A percentile compares a stretch with the other conserved stretches of the same genome.
These are phyloP conservation scores for Jaculus jaculus DNA, from an alignment of 2,113 vertebrate genomes.

Conservation along the genomic window DNA sequence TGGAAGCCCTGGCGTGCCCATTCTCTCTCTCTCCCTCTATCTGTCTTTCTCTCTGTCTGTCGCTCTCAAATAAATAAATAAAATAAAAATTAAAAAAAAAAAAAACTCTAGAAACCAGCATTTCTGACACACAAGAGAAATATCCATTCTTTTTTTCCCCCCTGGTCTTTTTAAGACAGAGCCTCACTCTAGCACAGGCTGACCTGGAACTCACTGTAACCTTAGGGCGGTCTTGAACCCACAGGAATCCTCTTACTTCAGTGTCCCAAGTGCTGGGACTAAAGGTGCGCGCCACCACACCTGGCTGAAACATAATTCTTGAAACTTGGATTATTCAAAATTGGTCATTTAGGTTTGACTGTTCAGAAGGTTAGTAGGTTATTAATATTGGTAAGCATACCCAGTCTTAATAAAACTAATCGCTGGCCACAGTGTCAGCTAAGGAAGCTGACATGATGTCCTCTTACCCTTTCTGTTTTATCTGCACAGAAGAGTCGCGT, in stretches of 20 bases:
- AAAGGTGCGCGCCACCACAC: too few relatives aligned
- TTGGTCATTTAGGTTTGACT: not conserved
- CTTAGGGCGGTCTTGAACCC: too few relatives aligned
- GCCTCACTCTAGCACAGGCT: too few relatives aligned
- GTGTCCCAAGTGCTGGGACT: too few relatives aligned
- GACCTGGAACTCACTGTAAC: too few relatives aligned
- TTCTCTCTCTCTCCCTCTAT: too few relatives aligned
- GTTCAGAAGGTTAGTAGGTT: not conserved
- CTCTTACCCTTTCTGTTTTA: conserved; percentile 96
- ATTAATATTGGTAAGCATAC: conserved; percentile 17
- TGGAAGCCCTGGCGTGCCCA: too few relatives aligned
- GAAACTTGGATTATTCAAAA: conserved; percentile 36
- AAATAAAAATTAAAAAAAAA: too few relatives aligned
- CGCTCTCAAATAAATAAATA: too few relatives aligned
- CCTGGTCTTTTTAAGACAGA: too few relatives aligned
- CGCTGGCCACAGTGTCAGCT: not conserved
- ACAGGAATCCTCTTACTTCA: too few relatives aligned
- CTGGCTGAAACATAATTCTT: not conserved
- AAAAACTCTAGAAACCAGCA: conserved; percentile 14
- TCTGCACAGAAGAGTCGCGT: conserved; percentile 98
- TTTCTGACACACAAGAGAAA: conserved; percentile 24
- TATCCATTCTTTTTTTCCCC: not conserved
- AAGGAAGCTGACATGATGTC: not conserved
- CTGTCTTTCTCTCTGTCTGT: too few relatives aligned
- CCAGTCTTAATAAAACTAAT: not conserved